A percentile compares a stretch with the other conserved stretches of the same genome.
Conservation (phyloP, 2,113 vertebrate species). For the Sigmodon hispidus region DNA sequence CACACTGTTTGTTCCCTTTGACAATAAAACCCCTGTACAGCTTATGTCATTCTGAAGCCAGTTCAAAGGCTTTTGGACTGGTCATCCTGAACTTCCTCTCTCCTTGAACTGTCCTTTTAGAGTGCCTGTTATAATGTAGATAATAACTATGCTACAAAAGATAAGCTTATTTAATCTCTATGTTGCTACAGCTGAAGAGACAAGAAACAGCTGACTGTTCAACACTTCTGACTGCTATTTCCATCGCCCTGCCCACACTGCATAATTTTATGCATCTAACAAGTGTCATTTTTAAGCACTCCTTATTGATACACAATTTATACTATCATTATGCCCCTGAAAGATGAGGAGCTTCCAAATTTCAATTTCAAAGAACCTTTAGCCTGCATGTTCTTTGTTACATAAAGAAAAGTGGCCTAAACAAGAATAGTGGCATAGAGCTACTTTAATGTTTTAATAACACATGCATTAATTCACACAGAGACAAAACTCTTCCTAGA, state of each 20-base stretch:
- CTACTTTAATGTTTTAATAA: slow-evolving; percentile 53
- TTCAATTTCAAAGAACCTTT: slow-evolving; percentile 28
- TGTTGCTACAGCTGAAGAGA: background rate
- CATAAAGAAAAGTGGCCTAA: background rate
- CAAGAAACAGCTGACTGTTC: slow-evolving; percentile 27
- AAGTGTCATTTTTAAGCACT: slow-evolving; percentile 8
- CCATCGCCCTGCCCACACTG: background rate
- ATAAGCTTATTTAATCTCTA: background rate
- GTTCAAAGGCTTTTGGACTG: background rate
- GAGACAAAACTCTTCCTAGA: background rate
- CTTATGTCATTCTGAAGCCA: background rate
- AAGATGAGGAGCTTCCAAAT: slow-evolving; percentile 58
- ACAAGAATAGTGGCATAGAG: slow-evolving; percentile 45
- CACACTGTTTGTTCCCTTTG: background rate
- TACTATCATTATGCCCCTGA: slow-evolving; percentile 36
- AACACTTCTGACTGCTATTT: slow-evolving; percentile 33
- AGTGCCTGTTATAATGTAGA: background rate
- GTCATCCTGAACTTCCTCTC: background rate
- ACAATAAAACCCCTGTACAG: background rate
- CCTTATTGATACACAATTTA: slow-evolving; percentile 8
- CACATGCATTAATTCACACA: slow-evolving; percentile 6
- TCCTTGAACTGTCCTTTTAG: background rate
- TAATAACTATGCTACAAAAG: background rate
- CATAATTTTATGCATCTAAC: slow-evolving; percentile 41
- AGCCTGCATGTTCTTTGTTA: background rate